Evolutionary conservation across 2,797 vertebrate species (phyloP).

Genomic region (Thripadectes ignobilis): DNA sequence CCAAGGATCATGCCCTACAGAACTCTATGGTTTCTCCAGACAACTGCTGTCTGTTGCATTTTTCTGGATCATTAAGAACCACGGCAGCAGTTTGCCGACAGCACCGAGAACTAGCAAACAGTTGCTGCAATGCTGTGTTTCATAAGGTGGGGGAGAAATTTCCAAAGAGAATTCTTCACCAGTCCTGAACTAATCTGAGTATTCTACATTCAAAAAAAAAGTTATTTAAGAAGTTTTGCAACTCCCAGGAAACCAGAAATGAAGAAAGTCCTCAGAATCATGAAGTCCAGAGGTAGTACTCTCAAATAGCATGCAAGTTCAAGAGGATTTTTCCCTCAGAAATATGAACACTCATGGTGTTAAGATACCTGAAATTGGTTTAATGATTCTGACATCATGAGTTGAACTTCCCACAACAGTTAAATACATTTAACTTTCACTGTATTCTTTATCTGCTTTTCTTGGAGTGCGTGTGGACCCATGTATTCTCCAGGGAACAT

Average conservation of each 20-base stretch:
- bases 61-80: constrained; percentile 26
- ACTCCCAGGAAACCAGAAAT: background rate
- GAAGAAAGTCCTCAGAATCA: background rate
- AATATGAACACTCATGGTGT: background rate
- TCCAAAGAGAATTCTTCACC: background rate
- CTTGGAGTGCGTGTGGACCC: background rate
- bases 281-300: background rate
- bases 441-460: background rate
- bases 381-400: background rate
- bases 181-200: background rate
- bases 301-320: background rate
- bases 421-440: background rate
- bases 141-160: background rate
- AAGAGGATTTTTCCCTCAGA: background rate
- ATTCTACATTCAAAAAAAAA: background rate
- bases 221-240: background rate
- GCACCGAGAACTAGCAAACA: background rate
- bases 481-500: background rate
- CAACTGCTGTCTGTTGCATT: constrained; percentile 6
- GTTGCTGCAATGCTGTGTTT: background rate
- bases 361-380: background rate
- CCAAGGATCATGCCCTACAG: background rate
- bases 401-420: background rate
- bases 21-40: background rate
- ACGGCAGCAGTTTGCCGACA: background rate